These are phyloP conservation scores for Catharus minimus DNA, from an alignment of 2,113 vertebrate species.

Conservation along the genomic window DNA sequence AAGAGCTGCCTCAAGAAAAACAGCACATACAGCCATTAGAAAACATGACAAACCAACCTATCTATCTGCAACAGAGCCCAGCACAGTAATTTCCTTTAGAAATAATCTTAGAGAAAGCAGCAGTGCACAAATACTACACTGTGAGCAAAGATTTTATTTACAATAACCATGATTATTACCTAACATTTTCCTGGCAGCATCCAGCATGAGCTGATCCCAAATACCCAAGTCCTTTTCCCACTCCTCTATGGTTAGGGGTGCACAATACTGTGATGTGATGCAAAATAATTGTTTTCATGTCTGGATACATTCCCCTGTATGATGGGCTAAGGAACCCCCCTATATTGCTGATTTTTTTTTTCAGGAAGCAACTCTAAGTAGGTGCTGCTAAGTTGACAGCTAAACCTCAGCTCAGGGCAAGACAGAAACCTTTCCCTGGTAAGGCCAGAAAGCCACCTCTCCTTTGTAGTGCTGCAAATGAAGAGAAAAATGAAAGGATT, in stretches of 20 bases:
- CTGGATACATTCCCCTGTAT: background rate
- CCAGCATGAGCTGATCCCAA: background rate
- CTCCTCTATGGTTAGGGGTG: background rate
- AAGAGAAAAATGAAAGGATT: background rate
- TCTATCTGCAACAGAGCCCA: background rate
- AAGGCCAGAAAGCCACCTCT: background rate
- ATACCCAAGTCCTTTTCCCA: background rate
- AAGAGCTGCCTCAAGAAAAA: conserved; percentile 24
- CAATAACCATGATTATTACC: background rate
- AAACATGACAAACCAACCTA: background rate
- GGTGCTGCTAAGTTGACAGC: background rate
- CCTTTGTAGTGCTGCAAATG: background rate
- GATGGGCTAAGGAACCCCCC: background rate
- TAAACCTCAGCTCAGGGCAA: conserved; percentile 2
- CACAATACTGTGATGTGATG: background rate
- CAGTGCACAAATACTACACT: background rate
- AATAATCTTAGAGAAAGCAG: background rate
- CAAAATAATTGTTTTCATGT: background rate
- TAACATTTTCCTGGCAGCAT: background rate
- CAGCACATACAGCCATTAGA: background rate
- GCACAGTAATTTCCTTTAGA: background rate
- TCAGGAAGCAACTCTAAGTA: conserved; percentile 16
- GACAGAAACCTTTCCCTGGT: background rate
- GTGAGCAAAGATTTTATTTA: conserved; percentile 3
- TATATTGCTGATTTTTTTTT: background rate